Conservation (phyloP, 2,888 invertebrate genomes). For the Myathropa florea region DNA sequence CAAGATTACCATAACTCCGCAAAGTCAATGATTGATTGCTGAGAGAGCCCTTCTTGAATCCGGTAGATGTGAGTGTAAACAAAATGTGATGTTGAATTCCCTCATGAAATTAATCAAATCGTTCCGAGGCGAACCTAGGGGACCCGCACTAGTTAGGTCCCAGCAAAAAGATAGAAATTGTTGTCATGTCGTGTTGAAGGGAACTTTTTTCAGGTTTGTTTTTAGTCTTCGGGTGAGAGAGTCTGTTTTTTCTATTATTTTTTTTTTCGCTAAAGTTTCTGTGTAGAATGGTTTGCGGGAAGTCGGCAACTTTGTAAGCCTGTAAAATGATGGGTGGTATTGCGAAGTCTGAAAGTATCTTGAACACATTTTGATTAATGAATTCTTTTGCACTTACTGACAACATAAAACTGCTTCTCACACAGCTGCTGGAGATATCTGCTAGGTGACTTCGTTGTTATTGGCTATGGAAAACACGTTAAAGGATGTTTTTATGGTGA, state of each 20-base stretch:
- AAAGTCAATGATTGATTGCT: constrained; percentile 59
- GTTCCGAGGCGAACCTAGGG: constrained; percentile 13
- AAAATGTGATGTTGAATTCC: constrained; percentile 31
- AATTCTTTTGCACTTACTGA: constrained; percentile 61
- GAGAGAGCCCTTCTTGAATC: constrained; percentile 5
- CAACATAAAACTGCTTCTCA: constrained; percentile 68
- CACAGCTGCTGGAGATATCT: constrained; percentile 45
- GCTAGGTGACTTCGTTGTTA: background rate
- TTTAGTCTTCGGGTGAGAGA: constrained; percentile 9
- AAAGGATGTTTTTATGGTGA: background rate
- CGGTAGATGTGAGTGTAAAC: background rate
- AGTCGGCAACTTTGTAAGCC: background rate
- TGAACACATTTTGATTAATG: constrained; percentile 62
- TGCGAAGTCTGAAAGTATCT: constrained; percentile 52
- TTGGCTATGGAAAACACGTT: background rate
- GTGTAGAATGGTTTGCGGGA: background rate
- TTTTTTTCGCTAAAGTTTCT: constrained; percentile 28
- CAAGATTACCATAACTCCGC: constrained; percentile 49
- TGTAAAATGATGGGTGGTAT: background rate
- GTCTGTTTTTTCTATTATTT: background rate
- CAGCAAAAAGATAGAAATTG: constrained; percentile 35
- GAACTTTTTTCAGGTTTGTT: constrained; percentile 5
- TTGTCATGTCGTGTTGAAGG: constrained; percentile 30
- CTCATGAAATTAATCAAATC: constrained; percentile 60
- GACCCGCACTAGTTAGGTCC: constrained; percentile 9